Base-by-base conservation (phyloP, 2,113 vertebrate genomes). In the Cyanoderma ruficeps region DNA sequence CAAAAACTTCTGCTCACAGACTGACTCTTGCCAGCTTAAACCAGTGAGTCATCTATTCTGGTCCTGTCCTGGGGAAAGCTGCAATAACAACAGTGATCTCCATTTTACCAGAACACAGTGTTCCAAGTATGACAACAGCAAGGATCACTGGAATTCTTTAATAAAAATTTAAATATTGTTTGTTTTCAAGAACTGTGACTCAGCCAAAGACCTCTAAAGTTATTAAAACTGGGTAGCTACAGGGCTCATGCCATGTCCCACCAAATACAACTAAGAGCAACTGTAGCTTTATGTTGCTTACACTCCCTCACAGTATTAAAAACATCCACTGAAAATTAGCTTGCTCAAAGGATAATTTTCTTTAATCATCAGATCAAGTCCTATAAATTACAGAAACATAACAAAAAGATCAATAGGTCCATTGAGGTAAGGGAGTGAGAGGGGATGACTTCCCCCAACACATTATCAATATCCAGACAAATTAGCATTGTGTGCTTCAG, bases 81-180 rank as follows among this genome's bases (percentile, higher is more conserved):
- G 61, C 79, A 83, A 22, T 37, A 84, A 49, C 61, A 75, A 69
- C 23, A 87, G 30, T 49, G n/a, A 59, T 5, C 1, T 4, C 42
- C 42, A 31, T 71, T 33, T 46, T 57, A n/a, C 39, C 63, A 60
- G 79, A 87, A 83, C 50, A 17, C 30, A 35, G 19, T 5, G 57
- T 42, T 94, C 86, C 65, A 44, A 71, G 31, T 33, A 61, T 20
- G 44, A 87, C 13, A 84, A 39, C 79, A 90, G 57, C 23, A 89
- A 89, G 84, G 53, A 71, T 47, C 31, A 71, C 24, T 69, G 13
- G 9, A 64, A 76, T 53, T 41, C 92, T 76, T 94, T 19, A 80
- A 86, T 63, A 67, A 83, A 83, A n/a, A 80, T 70, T 28, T 74
- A 94, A 96, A 92, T 69, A 80, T 41, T 77, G 72, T 64, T 94